Evolutionary conservation across 2,113 vertebrate genomes (phyloP).

Genomic region (Picathartes gymnocephalus): DNA sequence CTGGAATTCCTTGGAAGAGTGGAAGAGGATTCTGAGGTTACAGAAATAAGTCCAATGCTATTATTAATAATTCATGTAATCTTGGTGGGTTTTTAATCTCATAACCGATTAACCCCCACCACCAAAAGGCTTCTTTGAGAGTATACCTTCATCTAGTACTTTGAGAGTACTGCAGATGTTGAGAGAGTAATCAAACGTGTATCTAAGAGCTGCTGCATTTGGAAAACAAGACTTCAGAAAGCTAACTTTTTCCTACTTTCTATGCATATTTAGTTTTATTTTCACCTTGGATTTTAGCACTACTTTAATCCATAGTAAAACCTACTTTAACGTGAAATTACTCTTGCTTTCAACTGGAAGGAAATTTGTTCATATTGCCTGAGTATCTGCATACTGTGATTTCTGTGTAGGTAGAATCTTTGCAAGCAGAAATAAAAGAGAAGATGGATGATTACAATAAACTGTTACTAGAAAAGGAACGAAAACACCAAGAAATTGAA

Average conservation of each 20-base stretch:
- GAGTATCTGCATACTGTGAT: neutral
- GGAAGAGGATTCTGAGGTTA: neutral
- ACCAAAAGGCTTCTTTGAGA: neutral
- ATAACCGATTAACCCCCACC: neutral
- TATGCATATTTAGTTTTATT: neutral
- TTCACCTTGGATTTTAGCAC: neutral
- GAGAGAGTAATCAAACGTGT: neutral
- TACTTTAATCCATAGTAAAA: neutral
- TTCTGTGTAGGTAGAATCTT: slow-evolving; percentile 81
- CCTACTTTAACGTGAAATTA: neutral
- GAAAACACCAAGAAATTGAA: slow-evolving; percentile 75
- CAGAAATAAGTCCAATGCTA: neutral
- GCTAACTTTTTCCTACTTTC: slow-evolving; percentile 3
- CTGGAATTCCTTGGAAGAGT: neutral
- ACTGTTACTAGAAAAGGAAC: slow-evolving; percentile 78
- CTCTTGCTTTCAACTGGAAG: neutral
- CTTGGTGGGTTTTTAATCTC: neutral
- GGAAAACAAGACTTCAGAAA: neutral
- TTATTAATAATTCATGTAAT: neutral
- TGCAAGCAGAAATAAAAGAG: slow-evolving; percentile 84
- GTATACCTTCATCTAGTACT: neutral
- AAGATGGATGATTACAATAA: slow-evolving; percentile 81
- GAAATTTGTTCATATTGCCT: neutral
- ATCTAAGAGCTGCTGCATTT: neutral
- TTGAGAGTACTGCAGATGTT: neutral